Percentiles rank a stretch among this genome's conserved stretches.
Evolutionary conservation across 2,888 invertebrate genomes (phyloP).

Genomic region (Crematogaster levior): DNA sequence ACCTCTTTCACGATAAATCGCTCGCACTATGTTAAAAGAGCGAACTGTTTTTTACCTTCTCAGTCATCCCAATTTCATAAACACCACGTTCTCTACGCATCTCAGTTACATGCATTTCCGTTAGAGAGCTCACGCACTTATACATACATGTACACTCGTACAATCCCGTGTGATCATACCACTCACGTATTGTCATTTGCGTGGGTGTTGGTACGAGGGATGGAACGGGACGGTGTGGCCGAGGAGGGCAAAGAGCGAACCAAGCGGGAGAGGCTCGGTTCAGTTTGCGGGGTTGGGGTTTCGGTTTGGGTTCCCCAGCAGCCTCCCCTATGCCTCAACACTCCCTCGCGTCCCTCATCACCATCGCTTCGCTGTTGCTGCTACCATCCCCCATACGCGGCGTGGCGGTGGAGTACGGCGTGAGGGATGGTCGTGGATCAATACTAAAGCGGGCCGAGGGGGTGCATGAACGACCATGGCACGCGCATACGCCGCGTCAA

Average conservation of each 20-base stretch:
- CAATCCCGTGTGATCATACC: constrained; percentile 9
- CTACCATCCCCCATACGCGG: constrained; percentile 14
- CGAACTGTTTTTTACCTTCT: neutral
- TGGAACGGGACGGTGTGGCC: constrained; percentile 60
- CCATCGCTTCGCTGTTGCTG: constrained; percentile 21
- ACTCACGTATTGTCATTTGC: constrained; percentile 39
- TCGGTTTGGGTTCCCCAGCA: constrained; percentile 66
- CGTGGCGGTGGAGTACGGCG: constrained; percentile 41
- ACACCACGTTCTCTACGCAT: neutral
- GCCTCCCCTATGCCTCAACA: constrained; percentile 47
- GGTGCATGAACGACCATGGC: constrained; percentile 63
- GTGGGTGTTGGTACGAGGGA: constrained; percentile 60
- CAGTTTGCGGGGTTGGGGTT: constrained; percentile 74
- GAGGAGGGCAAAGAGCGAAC: constrained; percentile 61
- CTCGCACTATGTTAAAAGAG: neutral
- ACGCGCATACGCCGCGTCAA: constrained; percentile 70
- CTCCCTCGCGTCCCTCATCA: constrained; percentile 47
- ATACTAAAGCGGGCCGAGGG: constrained; percentile 74
- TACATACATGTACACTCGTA: neutral
- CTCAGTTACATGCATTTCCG: constrained; percentile 8
- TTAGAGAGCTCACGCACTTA: neutral
- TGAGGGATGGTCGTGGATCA: constrained; percentile 75
- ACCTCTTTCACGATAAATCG: neutral
- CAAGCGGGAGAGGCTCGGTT: constrained; percentile 73
- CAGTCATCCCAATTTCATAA: constrained; percentile 38